Evolutionary conservation across 2,113 vertebrate species (phyloP).

Genomic region (Noturus placidus): DNA sequence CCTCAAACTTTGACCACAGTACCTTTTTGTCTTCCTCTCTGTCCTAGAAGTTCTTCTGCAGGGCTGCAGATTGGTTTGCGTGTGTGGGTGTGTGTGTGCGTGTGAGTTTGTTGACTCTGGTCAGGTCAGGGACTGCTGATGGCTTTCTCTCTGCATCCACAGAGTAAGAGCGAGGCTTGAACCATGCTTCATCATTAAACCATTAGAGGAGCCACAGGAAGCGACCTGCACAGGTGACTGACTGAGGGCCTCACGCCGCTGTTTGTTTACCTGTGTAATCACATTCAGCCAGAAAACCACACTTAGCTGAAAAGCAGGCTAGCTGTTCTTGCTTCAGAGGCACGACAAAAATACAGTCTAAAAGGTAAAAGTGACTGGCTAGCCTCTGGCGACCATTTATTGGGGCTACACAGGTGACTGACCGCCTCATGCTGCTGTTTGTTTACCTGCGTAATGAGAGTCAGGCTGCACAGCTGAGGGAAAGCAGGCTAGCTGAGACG

Average conservation of each 20-base stretch:
- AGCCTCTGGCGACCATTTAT: constrained; percentile 31
- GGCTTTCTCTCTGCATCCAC: constrained; percentile 11
- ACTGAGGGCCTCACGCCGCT: constrained; percentile 36
- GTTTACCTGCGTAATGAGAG: constrained; percentile 12
- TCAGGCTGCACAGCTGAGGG: background rate
- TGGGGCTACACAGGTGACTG: constrained; percentile 26
- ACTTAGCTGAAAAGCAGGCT: constrained; percentile 23
- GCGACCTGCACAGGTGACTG: constrained; percentile 48
- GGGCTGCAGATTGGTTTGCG: background rate
- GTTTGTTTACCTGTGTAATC: constrained; percentile 62
- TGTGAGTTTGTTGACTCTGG: background rate
- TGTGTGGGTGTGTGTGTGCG: background rate
- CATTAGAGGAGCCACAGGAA: constrained; percentile 51
- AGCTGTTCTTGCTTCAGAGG: constrained; percentile 66
- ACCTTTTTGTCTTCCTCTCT: background rate
- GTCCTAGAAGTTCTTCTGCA: background rate
- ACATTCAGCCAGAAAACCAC: constrained; percentile 37
- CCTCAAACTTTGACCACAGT: background rate
- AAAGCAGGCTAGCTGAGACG: background rate
- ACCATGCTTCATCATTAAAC: constrained; percentile 52
- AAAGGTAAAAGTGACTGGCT: constrained; percentile 72
- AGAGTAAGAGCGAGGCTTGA: constrained; percentile 31
- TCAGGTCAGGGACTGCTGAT: constrained; percentile 32
- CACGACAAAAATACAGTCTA: constrained; percentile 76
- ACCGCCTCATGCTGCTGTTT: constrained; percentile 5